Conservation (phyloP, 1,140 invertebrate genomes). For the Gonatopus flavifemur region DNA sequence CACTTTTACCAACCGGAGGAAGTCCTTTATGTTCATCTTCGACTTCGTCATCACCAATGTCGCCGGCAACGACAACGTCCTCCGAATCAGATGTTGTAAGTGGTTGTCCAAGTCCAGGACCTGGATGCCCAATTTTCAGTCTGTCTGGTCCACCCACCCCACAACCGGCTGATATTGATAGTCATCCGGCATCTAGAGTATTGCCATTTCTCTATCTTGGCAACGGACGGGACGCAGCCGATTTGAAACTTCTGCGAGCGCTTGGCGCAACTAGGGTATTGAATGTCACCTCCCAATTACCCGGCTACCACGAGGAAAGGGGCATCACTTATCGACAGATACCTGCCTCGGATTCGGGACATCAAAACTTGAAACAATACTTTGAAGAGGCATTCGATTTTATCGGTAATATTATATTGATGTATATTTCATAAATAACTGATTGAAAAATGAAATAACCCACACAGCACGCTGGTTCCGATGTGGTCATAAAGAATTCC, state of each 20-base stretch:
- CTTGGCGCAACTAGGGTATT: constrained; percentile 76
- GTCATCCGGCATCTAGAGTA: constrained; percentile 76
- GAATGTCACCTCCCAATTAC: constrained; percentile 80
- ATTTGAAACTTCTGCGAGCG: constrained; percentile 67
- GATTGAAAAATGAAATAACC: no score
- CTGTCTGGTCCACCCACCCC: constrained; percentile 40
- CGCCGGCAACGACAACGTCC: constrained; percentile 10
- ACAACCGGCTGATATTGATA: constrained; percentile 67
- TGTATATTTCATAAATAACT: no score
- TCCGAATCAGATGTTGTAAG: constrained; percentile 26
- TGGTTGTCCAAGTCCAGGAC: constrained; percentile 40
- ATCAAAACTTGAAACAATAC: constrained; percentile 90
- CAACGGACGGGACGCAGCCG: constrained; percentile 81
- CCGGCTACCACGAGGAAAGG: constrained; percentile 68
- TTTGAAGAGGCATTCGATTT: constrained; percentile 89
- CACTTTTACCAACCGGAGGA: constrained; percentile 53
- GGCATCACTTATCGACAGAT: constrained; percentile 81
- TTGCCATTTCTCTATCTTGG: constrained; percentile 87
- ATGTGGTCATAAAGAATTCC: no score
- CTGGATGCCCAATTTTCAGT: constrained; percentile 40
- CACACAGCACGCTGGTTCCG: no score
- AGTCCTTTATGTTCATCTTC: constrained; percentile 17
- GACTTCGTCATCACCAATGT: no score
- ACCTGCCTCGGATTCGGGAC: constrained; percentile 80
- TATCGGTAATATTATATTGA: no score